phyloP scores from a whole-genome alignment of 2,797 vertebrate genomes.

The Lacerta bilineata region DNA sequence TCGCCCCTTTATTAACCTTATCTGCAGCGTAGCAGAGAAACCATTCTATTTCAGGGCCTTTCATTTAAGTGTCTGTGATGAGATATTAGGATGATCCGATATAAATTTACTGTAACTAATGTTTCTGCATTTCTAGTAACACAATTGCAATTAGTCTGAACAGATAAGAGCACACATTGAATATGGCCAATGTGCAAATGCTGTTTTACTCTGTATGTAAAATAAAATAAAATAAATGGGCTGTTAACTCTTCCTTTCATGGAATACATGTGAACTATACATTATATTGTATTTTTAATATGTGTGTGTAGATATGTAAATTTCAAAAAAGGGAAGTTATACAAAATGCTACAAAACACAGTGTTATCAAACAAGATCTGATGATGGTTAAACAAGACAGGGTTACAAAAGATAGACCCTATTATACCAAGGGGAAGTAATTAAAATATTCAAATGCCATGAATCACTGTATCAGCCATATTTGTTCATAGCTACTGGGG shows the following conservation, averaged over 20 bases:
- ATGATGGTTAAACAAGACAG: too few relatives aligned
- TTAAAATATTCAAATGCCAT: too few relatives aligned
- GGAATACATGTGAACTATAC: background rate
- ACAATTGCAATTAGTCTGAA: slow-evolving; percentile 53
- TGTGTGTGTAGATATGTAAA: too few relatives aligned
- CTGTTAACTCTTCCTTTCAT: background rate
- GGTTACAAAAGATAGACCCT: too few relatives aligned
- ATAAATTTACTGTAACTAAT: slow-evolving; percentile 57
- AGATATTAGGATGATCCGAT: slow-evolving; percentile 42
- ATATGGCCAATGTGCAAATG: slow-evolving; percentile 20
- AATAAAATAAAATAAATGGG: too few relatives aligned
- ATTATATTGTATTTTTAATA: background rate
- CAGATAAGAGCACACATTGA: slow-evolving; percentile 29
- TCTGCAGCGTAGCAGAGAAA: slow-evolving; percentile 48
- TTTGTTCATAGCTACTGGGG: too few relatives aligned
- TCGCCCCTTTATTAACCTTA: slow-evolving; percentile 44
- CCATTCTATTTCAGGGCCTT: slow-evolving; percentile 45
- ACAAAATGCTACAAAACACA: too few relatives aligned
- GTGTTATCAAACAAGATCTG: too few relatives aligned
- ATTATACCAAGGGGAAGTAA: too few relatives aligned
- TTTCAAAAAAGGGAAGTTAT: too few relatives aligned
- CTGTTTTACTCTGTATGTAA: background rate
- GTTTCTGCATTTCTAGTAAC: slow-evolving; percentile 42
- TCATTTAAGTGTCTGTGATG: slow-evolving; percentile 52
- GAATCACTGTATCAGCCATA: too few relatives aligned